Base-by-base conservation (phyloP, 1,140 invertebrate species). In the Medauroidea extradentata region DNA sequence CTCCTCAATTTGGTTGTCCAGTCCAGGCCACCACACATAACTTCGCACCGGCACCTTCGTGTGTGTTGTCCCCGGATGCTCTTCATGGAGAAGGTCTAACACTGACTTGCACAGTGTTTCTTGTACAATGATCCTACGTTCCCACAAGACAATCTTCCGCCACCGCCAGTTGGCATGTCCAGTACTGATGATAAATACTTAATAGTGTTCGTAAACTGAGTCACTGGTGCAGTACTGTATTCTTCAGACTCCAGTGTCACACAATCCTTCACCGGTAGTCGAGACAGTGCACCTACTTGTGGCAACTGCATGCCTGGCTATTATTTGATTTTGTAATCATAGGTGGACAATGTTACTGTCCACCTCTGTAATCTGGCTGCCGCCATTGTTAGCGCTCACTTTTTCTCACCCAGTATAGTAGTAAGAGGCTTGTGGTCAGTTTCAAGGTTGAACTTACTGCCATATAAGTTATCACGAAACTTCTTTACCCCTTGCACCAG, bases 351-450 rank as follows among this genome's bases (percentile, higher is more conserved):
- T 41, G n/a, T 41, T 41, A 41, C 16, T 41, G 39, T n/a, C 39
- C 39, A 41, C 11, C 39, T 11, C 39, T 41, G 39, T 41, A 41
- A 41, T 41, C 39, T 11, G n/a, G 39, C 39, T 41, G 39, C 39
- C 39, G 39, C 39, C 16, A 41, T 11, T 13, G 39, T 41, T 41
- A n/a, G 39, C 16, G n/a, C 11, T 11, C 39, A 11, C 39, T 41
- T 41, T 41, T 41, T 41, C 39, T n/a, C n/a, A n/a, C n/a, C n/a
- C 62, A 81, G 79, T 43, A 81, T 72, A 11, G 63, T 44, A 1
- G 75, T 50, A 16, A 83, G 62, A 4, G 80, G 78, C 55, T 75
- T 69, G 60, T 81, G 75, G 61, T 83, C 80, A 1, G 78, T 79
- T 16, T 66, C 59, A n/a, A 80, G 67, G 11, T 61, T 52, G 61